Evolutionary conservation across 2,113 vertebrate genomes (phyloP).

Genomic region (Carettochelys insculpta): DNA sequence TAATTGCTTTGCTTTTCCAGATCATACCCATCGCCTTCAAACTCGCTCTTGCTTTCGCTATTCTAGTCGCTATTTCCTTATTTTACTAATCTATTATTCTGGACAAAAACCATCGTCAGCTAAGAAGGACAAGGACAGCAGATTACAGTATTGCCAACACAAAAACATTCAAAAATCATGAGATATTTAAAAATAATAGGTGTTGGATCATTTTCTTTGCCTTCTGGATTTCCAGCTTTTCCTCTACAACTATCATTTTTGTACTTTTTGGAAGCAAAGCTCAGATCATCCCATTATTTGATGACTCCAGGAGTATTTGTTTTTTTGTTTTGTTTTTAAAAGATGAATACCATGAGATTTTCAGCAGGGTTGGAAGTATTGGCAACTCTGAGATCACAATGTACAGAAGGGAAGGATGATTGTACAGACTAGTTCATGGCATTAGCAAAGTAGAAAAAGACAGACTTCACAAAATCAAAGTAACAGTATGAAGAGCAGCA

Average conservation of each 20-base stretch:
- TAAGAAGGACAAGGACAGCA: neutral
- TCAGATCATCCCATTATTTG: neutral
- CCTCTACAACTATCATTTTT: neutral
- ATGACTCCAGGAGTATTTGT: neutral
- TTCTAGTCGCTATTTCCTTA: too few species aligned
- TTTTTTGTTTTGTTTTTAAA: neutral
- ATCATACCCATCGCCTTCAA: too few species aligned
- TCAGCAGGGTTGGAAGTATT: neutral
- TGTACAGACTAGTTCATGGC: neutral
- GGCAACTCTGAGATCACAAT: neutral
- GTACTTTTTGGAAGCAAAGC: neutral
- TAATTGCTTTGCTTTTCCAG: too few species aligned
- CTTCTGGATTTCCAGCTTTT: neutral
- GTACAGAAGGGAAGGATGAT: neutral
- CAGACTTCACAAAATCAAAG: neutral
- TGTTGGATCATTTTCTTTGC: neutral
- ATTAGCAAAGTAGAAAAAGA: accelerated
- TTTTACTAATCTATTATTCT: neutral
- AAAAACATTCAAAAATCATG: neutral
- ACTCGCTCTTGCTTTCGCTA: too few species aligned
- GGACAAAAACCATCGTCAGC: accelerated
- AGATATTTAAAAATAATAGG: neutral
- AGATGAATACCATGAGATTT: neutral
- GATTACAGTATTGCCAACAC: neutral
- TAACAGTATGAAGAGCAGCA: neutral